A percentile compares a stretch with the other conserved stretches of the same genome.
These are phyloP conservation scores for Chondrilla cf. caribensis DNA, from an alignment of 37 sponge, comb jelly and placozoan species.

Conservation along the genomic window DNA sequence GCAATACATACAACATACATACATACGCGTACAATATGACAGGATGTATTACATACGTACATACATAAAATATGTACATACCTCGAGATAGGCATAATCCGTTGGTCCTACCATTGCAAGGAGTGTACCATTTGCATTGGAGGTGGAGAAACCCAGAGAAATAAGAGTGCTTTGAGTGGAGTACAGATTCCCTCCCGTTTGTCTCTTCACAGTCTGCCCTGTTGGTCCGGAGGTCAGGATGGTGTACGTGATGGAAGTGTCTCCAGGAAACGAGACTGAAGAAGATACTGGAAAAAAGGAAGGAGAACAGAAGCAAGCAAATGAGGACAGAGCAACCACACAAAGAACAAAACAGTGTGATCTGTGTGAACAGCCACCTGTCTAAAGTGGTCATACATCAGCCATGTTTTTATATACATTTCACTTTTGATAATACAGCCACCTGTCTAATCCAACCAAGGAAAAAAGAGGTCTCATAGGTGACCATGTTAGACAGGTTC, in stretches of 20 bases:
- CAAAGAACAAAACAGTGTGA: background rate
- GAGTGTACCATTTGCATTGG: background rate
- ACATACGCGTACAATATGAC: too few species aligned
- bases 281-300: constrained; percentile 14
- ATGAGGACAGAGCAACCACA: background rate
- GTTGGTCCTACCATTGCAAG: constrained; percentile 1
- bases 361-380: background rate
- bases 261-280: constrained; percentile 49
- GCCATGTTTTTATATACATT: too few species aligned
- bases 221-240: background rate
- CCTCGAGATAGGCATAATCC: constrained; percentile 17
- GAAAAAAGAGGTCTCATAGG: too few species aligned
- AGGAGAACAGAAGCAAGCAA: background rate
- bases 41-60: too few species aligned
- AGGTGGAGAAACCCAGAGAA: constrained; percentile 1
- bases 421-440: too few species aligned
- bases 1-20: too few species aligned
- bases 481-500: too few species aligned
- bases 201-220: background rate
- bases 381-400: too few species aligned
- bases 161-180: background rate
- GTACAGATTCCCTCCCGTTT: background rate
- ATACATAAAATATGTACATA: background rate
- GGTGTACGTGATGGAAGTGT: constrained; percentile 38
- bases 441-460: too few species aligned